Conservation (phyloP, 2,888 invertebrate species). For the Bombylius discolor region DNA sequence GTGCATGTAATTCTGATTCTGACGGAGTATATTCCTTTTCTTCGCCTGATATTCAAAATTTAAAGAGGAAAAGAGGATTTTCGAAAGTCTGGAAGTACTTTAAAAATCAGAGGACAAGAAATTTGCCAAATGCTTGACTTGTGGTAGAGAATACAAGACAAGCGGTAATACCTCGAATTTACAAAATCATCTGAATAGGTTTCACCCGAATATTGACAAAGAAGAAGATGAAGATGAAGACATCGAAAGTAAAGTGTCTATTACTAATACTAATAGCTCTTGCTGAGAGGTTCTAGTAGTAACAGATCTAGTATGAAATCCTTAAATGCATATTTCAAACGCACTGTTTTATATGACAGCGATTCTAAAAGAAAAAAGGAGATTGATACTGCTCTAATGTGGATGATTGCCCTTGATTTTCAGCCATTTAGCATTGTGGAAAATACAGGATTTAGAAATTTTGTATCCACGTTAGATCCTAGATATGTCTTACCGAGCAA, state of each 20-base stretch:
- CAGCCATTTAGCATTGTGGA: constrained; percentile 22
- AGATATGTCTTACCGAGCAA: constrained; percentile 17
- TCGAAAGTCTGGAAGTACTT: not conserved
- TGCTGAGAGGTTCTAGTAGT: not conserved
- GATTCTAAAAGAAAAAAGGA: not conserved
- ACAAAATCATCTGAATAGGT: not conserved
- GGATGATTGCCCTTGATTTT: constrained; percentile 20
- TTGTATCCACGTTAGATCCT: constrained; percentile 18
- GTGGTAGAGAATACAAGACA: not conserved
- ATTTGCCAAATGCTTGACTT: not conserved
- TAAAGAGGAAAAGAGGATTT: not conserved
- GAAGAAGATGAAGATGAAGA: not conserved
- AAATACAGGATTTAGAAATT: constrained; percentile 20
- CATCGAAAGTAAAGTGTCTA: no score
- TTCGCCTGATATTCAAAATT: not conserved
- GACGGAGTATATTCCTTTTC: not conserved
- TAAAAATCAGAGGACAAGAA: not conserved
- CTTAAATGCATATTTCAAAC: not conserved
- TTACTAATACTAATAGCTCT: no score
- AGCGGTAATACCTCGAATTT: not conserved
- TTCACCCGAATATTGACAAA: not conserved
- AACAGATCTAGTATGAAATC: not conserved
- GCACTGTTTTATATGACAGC: not conserved
- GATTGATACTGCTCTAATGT: constrained; percentile 8
- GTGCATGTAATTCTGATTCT: no score